Evolutionary conservation across 2,888 invertebrate genomes (phyloP), one percentile per base, ranked within the genome.

Genomic region (Dilophus febrilis): DNA sequence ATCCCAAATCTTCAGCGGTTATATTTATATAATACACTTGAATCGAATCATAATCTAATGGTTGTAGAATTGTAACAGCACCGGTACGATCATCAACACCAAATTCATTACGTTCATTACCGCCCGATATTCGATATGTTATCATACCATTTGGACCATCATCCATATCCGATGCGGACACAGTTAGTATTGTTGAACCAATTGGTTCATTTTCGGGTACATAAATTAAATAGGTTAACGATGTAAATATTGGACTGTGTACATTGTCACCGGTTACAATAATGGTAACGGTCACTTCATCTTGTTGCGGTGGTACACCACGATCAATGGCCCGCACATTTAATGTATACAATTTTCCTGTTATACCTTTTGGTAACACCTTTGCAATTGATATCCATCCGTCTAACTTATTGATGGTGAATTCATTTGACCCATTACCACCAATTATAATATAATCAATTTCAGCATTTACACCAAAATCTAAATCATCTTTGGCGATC

Each of bases 141-240:
- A 94, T 68, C 66, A 87, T 78, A 5, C 92, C 92, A 57, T 94
- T 94, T 0, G 90, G 85, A 0, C 92, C 91, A 47, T 69, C 68
- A 53, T 94, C 94, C 43, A 71, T 71, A 57, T 94, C 94, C 1
- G 76, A 74, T 4, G 92, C 92, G 46, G 71, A 77, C 0, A 94
- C 78, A 1, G 81, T 85, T 4, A 88, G 61, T 47, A 94, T 86
- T 1, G 82, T 77, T 2, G 86, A 80, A 2, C 87, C 86, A 1
- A 87, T 64, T 0, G 84, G 82, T 54, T 87, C 87, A 58, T 88
- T 90, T 67, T 94, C 92, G 1, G 86, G 83, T 2, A 94, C 84
- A 44, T 86, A 81, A 0, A 87, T 88, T 65, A 88, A 84, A 57
- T 90, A 88, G 50, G 82, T 82, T 1, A 78, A 62, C 1, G 82